These are phyloP conservation scores for Eurytoma adleriae DNA, from an alignment of 2,888 invertebrate species.

Conservation along the genomic window DNA sequence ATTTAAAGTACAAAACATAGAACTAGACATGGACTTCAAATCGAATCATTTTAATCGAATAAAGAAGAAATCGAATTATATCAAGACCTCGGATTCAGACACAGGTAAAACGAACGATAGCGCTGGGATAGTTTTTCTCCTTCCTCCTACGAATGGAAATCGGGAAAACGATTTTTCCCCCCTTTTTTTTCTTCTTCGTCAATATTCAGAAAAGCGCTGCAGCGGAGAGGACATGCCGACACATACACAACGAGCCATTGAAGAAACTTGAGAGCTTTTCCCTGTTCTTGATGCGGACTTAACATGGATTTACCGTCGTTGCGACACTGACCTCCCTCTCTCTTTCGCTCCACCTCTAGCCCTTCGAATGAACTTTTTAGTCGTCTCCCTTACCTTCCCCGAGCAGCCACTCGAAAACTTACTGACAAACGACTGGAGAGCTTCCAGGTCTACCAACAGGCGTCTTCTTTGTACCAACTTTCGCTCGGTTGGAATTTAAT, in stretches of 20 bases:
- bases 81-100: not conserved
- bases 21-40: no score
- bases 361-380: conserved; percentile 60
- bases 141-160: conserved; percentile 15
- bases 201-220: conserved; percentile 4
- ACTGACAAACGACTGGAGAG: conserved; percentile 57
- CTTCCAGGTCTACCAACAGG: conserved; percentile 52
- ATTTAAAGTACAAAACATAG: no score
- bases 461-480: conserved; percentile 28
- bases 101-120: not conserved
- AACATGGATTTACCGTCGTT: conserved; percentile 68
- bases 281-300: conserved; percentile 64
- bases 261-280: conserved; percentile 64
- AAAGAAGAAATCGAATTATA: not conserved
- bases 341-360: conserved; percentile 33
- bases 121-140: not conserved
- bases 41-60: no score
- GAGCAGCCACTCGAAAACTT: conserved; percentile 57
- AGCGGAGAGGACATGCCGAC: not conserved
- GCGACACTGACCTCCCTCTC: conserved; percentile 51
- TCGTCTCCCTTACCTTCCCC: not conserved
- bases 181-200: not conserved
- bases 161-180: conserved; percentile 25
- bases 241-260: conserved; percentile 20
- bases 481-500: conserved; percentile 36